Evolutionary conservation across 2,888 invertebrate species (phyloP), one percentile per base, ranked within the genome.

Genomic region (Drosophila mettleri): DNA sequence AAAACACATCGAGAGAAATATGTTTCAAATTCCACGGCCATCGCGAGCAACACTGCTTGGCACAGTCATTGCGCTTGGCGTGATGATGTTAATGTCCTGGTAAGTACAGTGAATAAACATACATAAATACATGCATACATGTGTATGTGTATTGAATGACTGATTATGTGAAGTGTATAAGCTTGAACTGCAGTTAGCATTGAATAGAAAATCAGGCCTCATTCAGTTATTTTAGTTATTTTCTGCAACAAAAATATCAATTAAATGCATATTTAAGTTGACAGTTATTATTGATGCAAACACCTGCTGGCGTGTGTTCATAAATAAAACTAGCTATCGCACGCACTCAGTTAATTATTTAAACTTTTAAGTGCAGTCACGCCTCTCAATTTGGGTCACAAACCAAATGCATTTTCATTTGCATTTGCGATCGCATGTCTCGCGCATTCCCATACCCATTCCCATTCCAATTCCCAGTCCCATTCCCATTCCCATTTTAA

Each of bases 81-180:
- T 77, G 46, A 61, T 86, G 59, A 52, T 82, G 41, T 57, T 90
- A 49, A 76, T 90, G 67, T 74, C 86, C 80, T 90, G 90, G 90
- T 91, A 74, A 89, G 90, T 85, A 54, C 54, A 54, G 33, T 14
- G 34, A 27, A 36, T 14, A 18, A n/a, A 20, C 20, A 24, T 20
- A 22, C 1, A 22, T n/a, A 16, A 5, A 7, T n/a, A 31, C 18
- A 3, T n/a, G 16, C n/a, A n/a, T n/a, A n/a, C n/a, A n/a, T n/a
- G n/a, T n/a, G 1, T 22, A 18, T 6, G 29, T 3, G 18, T 10
- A 18, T 29, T 34, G 34, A 34, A 10, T 12, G 20, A 12, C 10
- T 39, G 18, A 36, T n/a, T n/a, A n/a, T 36, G 29, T 29, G 6
- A 10, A 22, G 8, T 8, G 6, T 8, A 7, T 29, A 8, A 29